These are phyloP conservation scores for Bellardia pandia DNA, from an alignment of 2,888 invertebrate species.

Conservation along the genomic window DNA sequence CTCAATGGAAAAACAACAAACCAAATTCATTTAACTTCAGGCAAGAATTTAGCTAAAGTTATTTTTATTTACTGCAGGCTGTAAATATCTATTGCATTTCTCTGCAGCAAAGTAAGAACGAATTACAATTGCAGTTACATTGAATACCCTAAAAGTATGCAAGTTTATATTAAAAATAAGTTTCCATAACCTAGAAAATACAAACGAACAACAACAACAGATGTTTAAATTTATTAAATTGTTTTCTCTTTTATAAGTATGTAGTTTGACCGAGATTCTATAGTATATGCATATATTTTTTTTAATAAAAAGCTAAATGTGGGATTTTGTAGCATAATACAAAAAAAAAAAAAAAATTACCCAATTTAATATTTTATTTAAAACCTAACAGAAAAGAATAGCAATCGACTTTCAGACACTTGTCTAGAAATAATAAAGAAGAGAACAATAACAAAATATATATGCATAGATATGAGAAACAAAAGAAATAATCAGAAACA, in stretches of 20 bases:
- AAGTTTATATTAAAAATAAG: constrained; percentile 16
- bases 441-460: not conserved
- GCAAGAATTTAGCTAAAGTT: not conserved
- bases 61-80: constrained; percentile 20
- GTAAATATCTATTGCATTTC: constrained; percentile 38
- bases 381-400: constrained; percentile 5
- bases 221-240: constrained; percentile 17
- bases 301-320: not conserved
- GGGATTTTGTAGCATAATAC: not conserved
- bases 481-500: constrained; percentile 3
- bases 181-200: constrained; percentile 14
- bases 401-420: constrained; percentile 23
- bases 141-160: constrained; percentile 43
- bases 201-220: constrained; percentile 6
- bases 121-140: constrained; percentile 29
- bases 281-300: not conserved
- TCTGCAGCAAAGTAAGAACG: constrained; percentile 17
- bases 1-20: not conserved
- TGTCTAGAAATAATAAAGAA: constrained; percentile 31
- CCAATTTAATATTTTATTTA: constrained; percentile 33
- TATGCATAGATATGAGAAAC: not conserved
- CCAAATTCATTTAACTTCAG: not conserved
- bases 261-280: constrained; percentile 14
- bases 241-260: constrained; percentile 4
- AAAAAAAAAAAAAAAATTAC: not conserved